Evolutionary conservation across 2,888 invertebrate species (phyloP), one percentile per base, ranked within the genome.

Genomic region (Parnassius apollo): DNA sequence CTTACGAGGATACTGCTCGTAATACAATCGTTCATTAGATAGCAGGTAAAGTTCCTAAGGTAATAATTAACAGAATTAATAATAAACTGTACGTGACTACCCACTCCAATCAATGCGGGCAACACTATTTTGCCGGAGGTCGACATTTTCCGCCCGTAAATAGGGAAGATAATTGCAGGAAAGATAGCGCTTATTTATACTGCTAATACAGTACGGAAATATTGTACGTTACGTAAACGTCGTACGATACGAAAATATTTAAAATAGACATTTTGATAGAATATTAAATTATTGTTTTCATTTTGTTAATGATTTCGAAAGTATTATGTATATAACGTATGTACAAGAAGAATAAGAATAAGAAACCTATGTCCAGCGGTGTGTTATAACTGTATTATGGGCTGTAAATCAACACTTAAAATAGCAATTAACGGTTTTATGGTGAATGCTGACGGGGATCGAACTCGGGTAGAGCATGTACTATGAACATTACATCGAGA

Each of bases 61-160:
- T 74, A 67, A 75, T 80, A 69, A 76, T 78, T 75, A 80, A 74
- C 75, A 72, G 76, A 73, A 76, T 76, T 79, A 78, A 80, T 80
- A 77, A 77, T 74, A 77, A 71, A 73, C 67, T 73, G 68, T 73
- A 68, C 68, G 68, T 56, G 59, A 70, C 65, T 67, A 68, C 68
- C 67, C 67, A 66, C 67, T 61, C 64, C 57, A 67, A 62, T 65
- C 64, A 50, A 65, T 68, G 65, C 69, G 70, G 73, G 68, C 69
- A 68, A 62, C 44, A 11, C 11, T 71, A 74, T 72, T 75, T 76
- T 68, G 57, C 78, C 80, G 77, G 80, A 77, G 77, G 78, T 82
- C 77, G 83, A 80, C 80, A 82, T 72, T 82, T 84, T 77, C 80
- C 81, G 78, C 72, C 70, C 80, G 76, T 84, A 82, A 86, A 83